phyloP scores from a whole-genome alignment of 2,797 vertebrate genomes.

The Eulemur coronatus region DNA sequence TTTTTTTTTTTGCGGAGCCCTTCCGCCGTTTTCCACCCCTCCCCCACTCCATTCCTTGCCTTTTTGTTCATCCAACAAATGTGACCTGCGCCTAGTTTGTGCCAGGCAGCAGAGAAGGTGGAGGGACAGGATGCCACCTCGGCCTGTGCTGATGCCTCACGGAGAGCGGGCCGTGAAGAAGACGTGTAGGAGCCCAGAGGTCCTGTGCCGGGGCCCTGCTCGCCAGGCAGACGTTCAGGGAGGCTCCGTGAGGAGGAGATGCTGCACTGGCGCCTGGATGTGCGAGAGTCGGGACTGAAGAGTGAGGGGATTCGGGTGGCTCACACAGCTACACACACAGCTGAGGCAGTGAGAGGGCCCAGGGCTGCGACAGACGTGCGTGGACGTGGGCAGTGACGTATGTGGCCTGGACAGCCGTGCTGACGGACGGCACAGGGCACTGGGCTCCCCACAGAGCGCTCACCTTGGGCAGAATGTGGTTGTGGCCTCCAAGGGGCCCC shows the following conservation, averaged over 20 bases:
- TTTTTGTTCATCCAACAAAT: background rate
- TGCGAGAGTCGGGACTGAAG: background rate
- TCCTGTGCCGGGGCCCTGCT: background rate
- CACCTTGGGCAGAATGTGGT: rapidly evolving
- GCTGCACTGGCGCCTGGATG: background rate
- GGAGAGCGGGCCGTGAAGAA: rapidly evolving
- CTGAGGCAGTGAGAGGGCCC: background rate
- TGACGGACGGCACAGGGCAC: rapidly evolving
- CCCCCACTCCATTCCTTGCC: background rate
- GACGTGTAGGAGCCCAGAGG: background rate
- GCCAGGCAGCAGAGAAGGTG: background rate
- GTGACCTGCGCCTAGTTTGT: background rate
- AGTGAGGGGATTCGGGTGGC: background rate
- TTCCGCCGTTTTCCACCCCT: too few relatives aligned
- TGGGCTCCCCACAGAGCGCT: background rate
- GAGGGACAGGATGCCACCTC: background rate
- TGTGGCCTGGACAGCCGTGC: background rate
- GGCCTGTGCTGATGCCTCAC: background rate
- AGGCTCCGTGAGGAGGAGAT: background rate
- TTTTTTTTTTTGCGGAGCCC: too few relatives aligned
- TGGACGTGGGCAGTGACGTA: background rate
- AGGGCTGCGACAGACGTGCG: background rate
- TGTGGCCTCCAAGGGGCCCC: rapidly evolving
- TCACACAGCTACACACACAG: rapidly evolving
- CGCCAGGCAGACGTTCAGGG: background rate